These are phyloP conservation scores for Rhegmatorhina hoffmannsi DNA, from an alignment of 2,113 vertebrate species.

Conservation along the genomic window DNA sequence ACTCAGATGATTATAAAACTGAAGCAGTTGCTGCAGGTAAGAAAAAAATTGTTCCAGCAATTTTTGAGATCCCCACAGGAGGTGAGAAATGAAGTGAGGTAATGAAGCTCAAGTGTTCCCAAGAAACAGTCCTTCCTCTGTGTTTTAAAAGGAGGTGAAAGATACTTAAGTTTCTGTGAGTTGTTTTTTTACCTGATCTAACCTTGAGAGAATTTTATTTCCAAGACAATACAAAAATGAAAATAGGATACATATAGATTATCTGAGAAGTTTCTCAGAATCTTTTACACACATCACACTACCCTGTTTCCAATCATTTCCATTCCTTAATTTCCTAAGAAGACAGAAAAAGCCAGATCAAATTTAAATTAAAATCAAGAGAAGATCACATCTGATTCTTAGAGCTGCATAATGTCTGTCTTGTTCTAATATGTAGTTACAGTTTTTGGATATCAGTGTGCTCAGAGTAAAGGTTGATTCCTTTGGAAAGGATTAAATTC, in stretches of 20 bases:
- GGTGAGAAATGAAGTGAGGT: not conserved
- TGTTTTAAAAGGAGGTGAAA: not conserved
- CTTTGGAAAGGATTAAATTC: not conserved
- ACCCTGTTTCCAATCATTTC: not conserved
- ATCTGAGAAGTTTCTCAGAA: not conserved
- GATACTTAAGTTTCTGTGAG: not conserved
- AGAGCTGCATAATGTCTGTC: not conserved
- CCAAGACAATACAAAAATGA: not conserved
- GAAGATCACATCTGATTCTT: not conserved
- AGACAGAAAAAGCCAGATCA: not conserved
- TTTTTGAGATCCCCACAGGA: not conserved
- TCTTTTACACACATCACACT: not conserved
- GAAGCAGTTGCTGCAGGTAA: not conserved
- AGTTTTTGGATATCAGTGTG: fast-evolving
- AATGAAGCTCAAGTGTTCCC: not conserved
- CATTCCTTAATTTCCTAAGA: not conserved
- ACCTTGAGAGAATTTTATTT: not conserved
- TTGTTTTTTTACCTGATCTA: not conserved
- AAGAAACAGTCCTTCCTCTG: not conserved
- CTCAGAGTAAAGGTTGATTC: not conserved
- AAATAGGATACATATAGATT: not conserved
- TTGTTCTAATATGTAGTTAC: not conserved
- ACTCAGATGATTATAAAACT: not conserved
- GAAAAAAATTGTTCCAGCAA: not conserved
- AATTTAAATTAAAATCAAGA: not conserved